A percentile compares a stretch with the other conserved stretches of the same genome.
Evolutionary conservation across 2,797 vertebrate species (phyloP).

Genomic region (Poeciliopsis infans): DNA sequence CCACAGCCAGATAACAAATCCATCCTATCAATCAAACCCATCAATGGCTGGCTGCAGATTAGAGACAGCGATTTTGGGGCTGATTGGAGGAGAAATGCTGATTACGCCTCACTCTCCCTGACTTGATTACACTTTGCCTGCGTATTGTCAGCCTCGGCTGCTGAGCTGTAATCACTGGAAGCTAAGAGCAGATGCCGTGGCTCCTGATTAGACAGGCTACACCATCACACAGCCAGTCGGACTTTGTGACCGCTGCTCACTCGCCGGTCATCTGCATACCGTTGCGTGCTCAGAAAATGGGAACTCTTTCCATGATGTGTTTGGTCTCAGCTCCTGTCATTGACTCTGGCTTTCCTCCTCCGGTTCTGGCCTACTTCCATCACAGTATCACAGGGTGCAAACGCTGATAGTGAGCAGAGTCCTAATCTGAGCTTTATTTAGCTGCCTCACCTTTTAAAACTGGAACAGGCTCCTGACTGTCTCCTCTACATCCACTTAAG

Average conservation of each 20-base stretch:
- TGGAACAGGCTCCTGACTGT: constrained; percentile 65
- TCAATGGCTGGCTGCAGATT: constrained; percentile 77
- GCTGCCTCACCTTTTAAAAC: constrained; percentile 74
- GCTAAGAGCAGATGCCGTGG: constrained; percentile 60
- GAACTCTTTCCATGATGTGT: neutral
- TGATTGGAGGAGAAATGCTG: constrained; percentile 80
- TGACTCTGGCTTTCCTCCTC: constrained; percentile 14
- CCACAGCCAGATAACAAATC: constrained; percentile 79
- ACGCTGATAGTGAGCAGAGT: constrained; percentile 32
- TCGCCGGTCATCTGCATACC: constrained; percentile 25
- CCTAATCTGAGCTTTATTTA: constrained; percentile 72
- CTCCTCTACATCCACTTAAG: constrained; percentile 36
- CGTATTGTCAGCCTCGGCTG: constrained; percentile 70
- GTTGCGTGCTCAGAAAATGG: neutral
- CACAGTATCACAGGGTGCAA: constrained; percentile 51
- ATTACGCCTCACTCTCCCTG: constrained; percentile 70
- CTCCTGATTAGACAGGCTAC: constrained; percentile 48
- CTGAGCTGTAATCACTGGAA: constrained; percentile 76
- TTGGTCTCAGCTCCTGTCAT: constrained; percentile 23
- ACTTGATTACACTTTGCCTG: constrained; percentile 76
- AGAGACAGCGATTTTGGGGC: constrained; percentile 76
- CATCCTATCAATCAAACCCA: constrained; percentile 80
- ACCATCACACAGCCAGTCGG: constrained; percentile 26
- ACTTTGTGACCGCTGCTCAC: constrained; percentile 32
- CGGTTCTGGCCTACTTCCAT: constrained; percentile 67